A percentile compares a stretch with the other conserved stretches of the same genome.
Conservation (phyloP, 2,797 vertebrate species). For the Molossus molossus region DNA sequence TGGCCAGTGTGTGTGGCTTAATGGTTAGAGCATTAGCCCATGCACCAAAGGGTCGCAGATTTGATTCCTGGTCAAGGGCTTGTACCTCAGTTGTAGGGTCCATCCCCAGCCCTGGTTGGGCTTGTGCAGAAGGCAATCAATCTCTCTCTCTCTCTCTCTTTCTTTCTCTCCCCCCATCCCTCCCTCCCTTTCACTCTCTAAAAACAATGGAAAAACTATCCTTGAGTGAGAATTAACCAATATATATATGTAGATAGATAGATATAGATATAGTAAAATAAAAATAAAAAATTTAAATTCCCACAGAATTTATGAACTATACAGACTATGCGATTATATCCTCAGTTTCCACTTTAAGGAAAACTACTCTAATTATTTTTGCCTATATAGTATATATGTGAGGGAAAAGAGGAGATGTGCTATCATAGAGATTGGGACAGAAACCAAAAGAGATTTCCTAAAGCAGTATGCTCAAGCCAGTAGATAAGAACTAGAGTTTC, state of each 20-base stretch:
- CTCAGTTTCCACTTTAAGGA: slow-evolving; percentile 10
- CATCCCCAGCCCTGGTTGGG: no score
- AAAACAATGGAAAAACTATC: no score
- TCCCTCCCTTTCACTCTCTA: background rate
- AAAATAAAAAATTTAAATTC: slow-evolving; percentile 33
- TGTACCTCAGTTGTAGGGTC: no score
- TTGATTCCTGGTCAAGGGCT: no score
- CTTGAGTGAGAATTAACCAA: no score
- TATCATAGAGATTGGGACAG: background rate
- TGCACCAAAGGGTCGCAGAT: no score
- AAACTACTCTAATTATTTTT: slow-evolving; percentile 20
- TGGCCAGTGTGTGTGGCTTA: no score
- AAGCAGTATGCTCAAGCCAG: background rate
- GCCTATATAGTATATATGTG: background rate
- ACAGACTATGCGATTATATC: background rate
- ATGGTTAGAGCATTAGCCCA: no score
- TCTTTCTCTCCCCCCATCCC: no score
- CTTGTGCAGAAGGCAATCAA: no score
- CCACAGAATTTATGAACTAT: background rate
- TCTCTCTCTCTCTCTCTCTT: no score
- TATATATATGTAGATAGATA: no score
- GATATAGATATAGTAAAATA: background rate
- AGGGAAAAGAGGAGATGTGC: background rate
- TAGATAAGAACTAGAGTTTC: background rate
- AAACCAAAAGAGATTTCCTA: background rate